A percentile compares a stretch with the other conserved stretches of the same genome.
Conservation (phyloP, 2,888 invertebrate genomes). For the Drosophila lacicola region DNA sequence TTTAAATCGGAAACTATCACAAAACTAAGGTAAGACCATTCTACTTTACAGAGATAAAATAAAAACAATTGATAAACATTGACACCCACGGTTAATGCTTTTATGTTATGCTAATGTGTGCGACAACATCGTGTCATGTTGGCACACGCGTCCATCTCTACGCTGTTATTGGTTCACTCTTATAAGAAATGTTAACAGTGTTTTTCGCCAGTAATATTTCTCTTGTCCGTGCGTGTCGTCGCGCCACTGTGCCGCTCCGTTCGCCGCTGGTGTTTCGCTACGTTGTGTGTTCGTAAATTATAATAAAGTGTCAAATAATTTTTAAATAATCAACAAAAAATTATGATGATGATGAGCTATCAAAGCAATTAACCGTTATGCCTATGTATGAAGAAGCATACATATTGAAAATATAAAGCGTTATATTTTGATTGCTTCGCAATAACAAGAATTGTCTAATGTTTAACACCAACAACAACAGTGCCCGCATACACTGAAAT, state of each 20-base stretch:
- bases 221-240: slow-evolving; percentile 55
- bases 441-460: slow-evolving; percentile 37
- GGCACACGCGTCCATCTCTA: slow-evolving; percentile 29
- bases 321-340: slow-evolving; percentile 31
- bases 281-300: slow-evolving; percentile 56
- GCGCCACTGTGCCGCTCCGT: slow-evolving; percentile 44
- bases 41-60: neutral
- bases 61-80: neutral
- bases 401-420: slow-evolving; percentile 22
- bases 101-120: neutral
- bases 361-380: slow-evolving; percentile 31
- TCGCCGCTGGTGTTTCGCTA: slow-evolving; percentile 52
- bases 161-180: slow-evolving; percentile 45
- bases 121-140: slow-evolving; percentile 21
- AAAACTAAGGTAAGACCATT: neutral
- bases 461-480: slow-evolving; percentile 32
- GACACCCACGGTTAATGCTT: neutral
- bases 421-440: slow-evolving; percentile 19
- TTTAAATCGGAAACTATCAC: too few species aligned
- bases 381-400: slow-evolving; percentile 5
- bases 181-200: slow-evolving; percentile 58
- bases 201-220: slow-evolving; percentile 45
- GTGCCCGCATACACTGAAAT: slow-evolving; percentile 17
- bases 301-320: slow-evolving; percentile 44
- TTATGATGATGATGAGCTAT: slow-evolving; percentile 18